Conservation (phyloP, 2,888 invertebrate species). For the Lepidocyrtinus sp. region DNA sequence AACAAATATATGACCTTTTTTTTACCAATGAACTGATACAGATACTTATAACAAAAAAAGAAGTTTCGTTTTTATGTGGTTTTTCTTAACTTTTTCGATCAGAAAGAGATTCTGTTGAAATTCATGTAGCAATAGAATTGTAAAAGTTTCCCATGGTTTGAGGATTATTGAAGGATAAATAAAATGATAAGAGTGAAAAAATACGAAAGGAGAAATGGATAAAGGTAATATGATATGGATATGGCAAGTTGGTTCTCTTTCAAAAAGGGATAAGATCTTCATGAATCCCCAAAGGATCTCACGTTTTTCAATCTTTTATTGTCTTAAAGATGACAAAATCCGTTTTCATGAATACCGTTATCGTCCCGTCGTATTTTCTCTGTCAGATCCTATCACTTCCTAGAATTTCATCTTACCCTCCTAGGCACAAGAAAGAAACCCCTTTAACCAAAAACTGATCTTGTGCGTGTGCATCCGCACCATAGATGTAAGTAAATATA, state of each 20-base stretch:
- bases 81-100: no score
- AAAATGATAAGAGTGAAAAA: not conserved
- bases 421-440: not conserved
- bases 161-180: not conserved
- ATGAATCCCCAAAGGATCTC: slow-evolving; percentile 25
- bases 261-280: slow-evolving; percentile 11
- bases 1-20: no score
- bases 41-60: no score
- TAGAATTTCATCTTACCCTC: not conserved
- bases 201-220: not conserved
- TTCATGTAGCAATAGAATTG: no score
- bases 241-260: not conserved
- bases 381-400: not conserved
- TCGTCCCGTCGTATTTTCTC: not conserved
- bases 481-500: not conserved
- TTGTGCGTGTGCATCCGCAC: not conserved
- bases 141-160: no score
- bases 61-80: no score
- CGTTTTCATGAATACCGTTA: not conserved
- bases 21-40: no score
- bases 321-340: slow-evolving; percentile 10
- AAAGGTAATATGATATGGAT: not conserved
- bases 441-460: not conserved
- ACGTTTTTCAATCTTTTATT: slow-evolving; percentile 34
- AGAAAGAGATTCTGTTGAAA: no score